A percentile compares a stretch with the other conserved stretches of the same genome.
Conservation (phyloP, 2,888 invertebrate species). For the Ormia ochracea region DNA sequence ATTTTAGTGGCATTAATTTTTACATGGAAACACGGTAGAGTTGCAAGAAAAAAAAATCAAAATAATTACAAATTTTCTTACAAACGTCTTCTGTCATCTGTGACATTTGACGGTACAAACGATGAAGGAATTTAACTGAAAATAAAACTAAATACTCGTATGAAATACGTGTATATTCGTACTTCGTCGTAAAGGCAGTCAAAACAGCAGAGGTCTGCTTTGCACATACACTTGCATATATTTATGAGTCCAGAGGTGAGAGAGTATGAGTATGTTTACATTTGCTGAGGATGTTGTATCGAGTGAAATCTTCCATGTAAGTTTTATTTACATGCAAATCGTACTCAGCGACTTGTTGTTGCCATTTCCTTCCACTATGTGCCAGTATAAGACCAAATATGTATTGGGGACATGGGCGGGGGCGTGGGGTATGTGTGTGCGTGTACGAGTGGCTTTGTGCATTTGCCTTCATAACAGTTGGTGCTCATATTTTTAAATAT, state of each 20-base stretch:
- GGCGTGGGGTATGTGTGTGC: background rate
- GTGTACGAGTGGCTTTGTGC: background rate
- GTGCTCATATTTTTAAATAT: background rate
- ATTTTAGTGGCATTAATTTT: background rate
- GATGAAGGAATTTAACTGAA: background rate
- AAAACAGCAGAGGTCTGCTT: background rate
- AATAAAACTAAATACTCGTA: background rate
- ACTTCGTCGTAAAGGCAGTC: background rate
- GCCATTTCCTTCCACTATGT: background rate
- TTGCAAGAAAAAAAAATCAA: background rate
- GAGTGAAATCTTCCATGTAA: slow-evolving; percentile 1
- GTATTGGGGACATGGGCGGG: background rate
- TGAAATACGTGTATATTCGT: too few relatives aligned
- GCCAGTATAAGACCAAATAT: too few relatives aligned
- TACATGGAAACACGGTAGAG: background rate
- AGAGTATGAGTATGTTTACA: background rate
- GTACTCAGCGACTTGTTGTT: slow-evolving; percentile 13
- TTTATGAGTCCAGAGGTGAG: background rate
- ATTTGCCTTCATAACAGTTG: too few relatives aligned
- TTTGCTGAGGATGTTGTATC: background rate
- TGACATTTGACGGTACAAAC: background rate
- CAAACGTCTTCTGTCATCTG: background rate
- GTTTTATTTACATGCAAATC: slow-evolving; percentile 34
- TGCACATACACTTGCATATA: background rate
- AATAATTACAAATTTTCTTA: background rate